Conservation (phyloP, 2,888 invertebrate species). For the Ormyrus pomaceus region DNA sequence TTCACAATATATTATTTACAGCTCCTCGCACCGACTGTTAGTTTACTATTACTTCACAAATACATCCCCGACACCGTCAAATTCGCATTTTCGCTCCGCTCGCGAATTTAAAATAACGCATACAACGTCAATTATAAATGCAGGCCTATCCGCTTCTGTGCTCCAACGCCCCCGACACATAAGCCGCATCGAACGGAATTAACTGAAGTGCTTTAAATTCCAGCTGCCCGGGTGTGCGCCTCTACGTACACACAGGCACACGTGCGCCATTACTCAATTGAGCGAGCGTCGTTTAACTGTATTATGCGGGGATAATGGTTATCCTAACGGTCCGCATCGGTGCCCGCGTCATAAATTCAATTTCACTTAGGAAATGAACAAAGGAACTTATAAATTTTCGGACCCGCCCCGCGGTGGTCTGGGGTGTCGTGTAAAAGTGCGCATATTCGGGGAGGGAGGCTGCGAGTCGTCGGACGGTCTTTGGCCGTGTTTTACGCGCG, state of each 20-base stretch:
- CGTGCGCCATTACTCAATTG: slow-evolving; percentile 41
- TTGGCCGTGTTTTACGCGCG: too few relatives aligned
- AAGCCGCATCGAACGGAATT: slow-evolving; percentile 24
- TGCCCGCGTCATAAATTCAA: slow-evolving; percentile 37
- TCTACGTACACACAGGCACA: not conserved
- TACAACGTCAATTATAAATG: too few relatives aligned
- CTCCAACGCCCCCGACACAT: not conserved
- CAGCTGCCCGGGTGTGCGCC: not conserved
- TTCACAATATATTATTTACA: too few relatives aligned
- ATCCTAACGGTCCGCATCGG: slow-evolving; percentile 23
- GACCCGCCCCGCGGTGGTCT: too few relatives aligned
- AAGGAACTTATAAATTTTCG: slow-evolving; percentile 43
- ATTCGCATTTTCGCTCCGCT: too few relatives aligned
- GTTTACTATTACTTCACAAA: too few relatives aligned
- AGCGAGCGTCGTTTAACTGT: slow-evolving; percentile 38
- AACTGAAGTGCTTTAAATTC: slow-evolving; percentile 6
- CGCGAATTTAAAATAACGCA: too few relatives aligned
- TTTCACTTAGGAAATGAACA: slow-evolving; percentile 39
- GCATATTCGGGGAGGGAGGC: too few relatives aligned
- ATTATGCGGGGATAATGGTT: slow-evolving; percentile 44
- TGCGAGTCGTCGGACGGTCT: too few relatives aligned
- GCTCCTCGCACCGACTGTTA: too few relatives aligned
- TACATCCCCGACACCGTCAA: too few relatives aligned
- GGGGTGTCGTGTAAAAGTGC: too few relatives aligned
- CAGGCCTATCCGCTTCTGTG: not conserved